phyloP scores from a whole-genome alignment of 2,888 invertebrate species.

The Azorinus chamasolen region DNA sequence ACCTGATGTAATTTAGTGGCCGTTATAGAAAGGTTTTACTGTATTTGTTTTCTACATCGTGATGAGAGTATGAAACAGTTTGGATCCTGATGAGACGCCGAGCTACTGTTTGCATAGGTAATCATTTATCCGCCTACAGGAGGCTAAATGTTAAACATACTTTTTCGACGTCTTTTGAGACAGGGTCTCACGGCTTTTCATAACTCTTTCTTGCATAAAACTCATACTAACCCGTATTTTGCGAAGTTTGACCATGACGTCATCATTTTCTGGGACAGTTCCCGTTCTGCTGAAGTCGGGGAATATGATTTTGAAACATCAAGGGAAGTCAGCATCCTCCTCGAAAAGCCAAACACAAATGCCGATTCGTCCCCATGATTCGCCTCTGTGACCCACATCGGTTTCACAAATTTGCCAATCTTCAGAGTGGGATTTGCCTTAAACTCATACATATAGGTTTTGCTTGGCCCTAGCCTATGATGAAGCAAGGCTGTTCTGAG shows the following conservation, averaged over 20 bases:
- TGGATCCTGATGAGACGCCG: too few species aligned
- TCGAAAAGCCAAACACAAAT: conserved; percentile 44
- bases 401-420: conserved; percentile 17
- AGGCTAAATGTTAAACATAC: too few species aligned
- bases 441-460: conserved; percentile 35
- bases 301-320: neutral
- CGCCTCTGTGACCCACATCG: conserved; percentile 30
- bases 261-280: conserved; percentile 33
- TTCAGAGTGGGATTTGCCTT: conserved; percentile 11
- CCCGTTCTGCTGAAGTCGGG: conserved; percentile 14
- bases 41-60: too few species aligned
- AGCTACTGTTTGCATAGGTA: too few species aligned
- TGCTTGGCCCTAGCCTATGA: neutral
- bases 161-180: too few species aligned
- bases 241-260: conserved; percentile 38
- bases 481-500: conserved; percentile 29
- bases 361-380: conserved; percentile 39
- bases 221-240: conserved; percentile 39
- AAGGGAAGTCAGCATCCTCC: conserved; percentile 29
- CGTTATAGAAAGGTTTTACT: too few species aligned
- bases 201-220: too few species aligned
- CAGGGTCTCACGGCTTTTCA: too few species aligned
- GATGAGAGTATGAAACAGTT: too few species aligned
- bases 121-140: too few species aligned
- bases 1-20: too few species aligned